Base-by-base conservation (phyloP, 2,888 invertebrate species). In the Monopis laevigella region DNA sequence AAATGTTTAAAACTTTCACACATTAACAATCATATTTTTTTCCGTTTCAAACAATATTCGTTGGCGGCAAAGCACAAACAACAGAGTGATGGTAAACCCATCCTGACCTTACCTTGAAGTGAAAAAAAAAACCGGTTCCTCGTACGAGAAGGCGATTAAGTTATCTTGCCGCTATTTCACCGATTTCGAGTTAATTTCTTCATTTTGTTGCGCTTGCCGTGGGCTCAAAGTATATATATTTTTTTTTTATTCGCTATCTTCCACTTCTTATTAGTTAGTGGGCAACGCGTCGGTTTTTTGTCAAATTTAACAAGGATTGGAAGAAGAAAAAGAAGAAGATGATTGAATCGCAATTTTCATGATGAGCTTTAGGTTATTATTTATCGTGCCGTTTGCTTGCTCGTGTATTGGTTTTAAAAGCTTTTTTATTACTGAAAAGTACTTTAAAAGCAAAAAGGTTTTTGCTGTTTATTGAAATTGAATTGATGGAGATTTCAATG, bases 181-280 rank as follows among this genome's bases (percentile, higher is more conserved):
- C 65, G 65, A 72, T 71, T 71, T 60, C 56, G 59, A 62, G 63
- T 71, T 71, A 73, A 73, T 73, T 71, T 73, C 71, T 72, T 72
- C 71, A 72, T 73, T 72, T 68, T 69, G 65, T 67, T 62, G 56
- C 58, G 55, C 52, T 59, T 21, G 36, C 36, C 36, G 21, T 36
- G 49, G 48, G 48, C 45, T 50, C 47, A 51, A 51, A 10, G 53
- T 57, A 26, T 58, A 53, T 54, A 54, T 54, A 51, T 48, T 49
- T 51, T 56, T 56, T 52, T 40, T 42, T 32, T 18, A 19, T n/a
- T 36, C 36, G 36, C 36, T 36, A 36, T 36, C 19, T 19, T 18
- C 40, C 4, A 40, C 19, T 17, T 40, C 36, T 40, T 40, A 40
- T 40, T 40, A 40, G 40, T 40, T 40, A 29, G 40, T 18, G 40